Percentiles rank a stretch among this genome's conserved stretches.
Evolutionary conservation across 1,140 invertebrate genomes (phyloP).

Genomic region (Diorhabda sublineata): DNA sequence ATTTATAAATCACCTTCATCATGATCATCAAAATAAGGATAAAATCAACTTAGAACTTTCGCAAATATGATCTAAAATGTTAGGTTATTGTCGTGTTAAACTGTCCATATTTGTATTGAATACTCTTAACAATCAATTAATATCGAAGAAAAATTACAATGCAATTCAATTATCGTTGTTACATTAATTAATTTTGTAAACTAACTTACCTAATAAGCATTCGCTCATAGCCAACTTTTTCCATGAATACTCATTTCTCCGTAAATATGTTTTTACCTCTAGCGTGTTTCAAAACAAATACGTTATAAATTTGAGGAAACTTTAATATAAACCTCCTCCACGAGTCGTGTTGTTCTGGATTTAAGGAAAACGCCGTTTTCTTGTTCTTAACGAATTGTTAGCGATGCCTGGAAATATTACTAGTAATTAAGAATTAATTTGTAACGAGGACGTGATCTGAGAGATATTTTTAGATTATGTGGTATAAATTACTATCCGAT

Average conservation of each 20-base stretch:
- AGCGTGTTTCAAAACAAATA: not conserved
- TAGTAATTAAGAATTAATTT: constrained; percentile 13
- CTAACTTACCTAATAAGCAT: not conserved
- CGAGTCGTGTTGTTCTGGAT: constrained; percentile 6
- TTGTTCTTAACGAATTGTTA: constrained; percentile 13
- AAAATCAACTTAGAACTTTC: too few relatives aligned
- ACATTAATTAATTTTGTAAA: too few relatives aligned
- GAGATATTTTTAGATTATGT: constrained; percentile 7
- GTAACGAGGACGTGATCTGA: constrained; percentile 6
- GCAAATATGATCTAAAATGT: too few relatives aligned
- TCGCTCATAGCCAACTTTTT: not conserved
- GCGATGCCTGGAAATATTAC: constrained; percentile 13
- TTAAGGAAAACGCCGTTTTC: constrained; percentile 11
- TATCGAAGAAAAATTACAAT: too few relatives aligned
- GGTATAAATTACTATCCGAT: not conserved
- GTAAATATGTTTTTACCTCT: not conserved
- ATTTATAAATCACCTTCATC: too few relatives aligned
- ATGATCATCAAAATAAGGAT: too few relatives aligned
- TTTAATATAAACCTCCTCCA: constrained; percentile 15
- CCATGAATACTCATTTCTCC: not conserved
- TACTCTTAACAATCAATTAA: too few relatives aligned
- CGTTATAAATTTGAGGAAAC: constrained; percentile 8
- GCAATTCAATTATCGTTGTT: too few relatives aligned
- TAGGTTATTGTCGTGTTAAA: too few relatives aligned
- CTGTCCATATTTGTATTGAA: too few relatives aligned